Conservation (phyloP, 2,797 vertebrate species). For the Pogoniulus pusillus region DNA sequence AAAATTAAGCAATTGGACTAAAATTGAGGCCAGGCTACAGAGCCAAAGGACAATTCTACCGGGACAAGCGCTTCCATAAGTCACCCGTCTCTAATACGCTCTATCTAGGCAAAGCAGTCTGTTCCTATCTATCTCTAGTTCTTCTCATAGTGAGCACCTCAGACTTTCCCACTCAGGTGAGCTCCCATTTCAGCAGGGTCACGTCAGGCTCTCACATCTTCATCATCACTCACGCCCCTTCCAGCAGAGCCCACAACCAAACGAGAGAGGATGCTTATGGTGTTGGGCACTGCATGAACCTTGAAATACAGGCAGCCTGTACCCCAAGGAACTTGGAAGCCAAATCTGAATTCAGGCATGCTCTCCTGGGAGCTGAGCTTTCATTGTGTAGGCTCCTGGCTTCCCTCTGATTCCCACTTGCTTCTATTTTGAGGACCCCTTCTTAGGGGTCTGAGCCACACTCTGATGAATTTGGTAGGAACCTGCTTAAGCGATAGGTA, state of each 20-base stretch:
- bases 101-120: conserved; percentile 9
- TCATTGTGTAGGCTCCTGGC: background rate
- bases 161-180: background rate
- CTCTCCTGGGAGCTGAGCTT: background rate
- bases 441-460: background rate
- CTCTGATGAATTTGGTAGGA: background rate
- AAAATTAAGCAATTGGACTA: conserved; percentile 76
- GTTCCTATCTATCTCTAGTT: background rate
- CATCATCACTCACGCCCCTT: background rate
- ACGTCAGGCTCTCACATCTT: background rate
- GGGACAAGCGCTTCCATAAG: conserved; percentile 36
- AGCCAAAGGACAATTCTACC: conserved; percentile 55
- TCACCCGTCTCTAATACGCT: conserved; percentile 15
- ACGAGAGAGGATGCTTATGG: background rate
- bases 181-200: background rate
- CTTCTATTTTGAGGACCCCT: background rate
- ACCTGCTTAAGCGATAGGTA: background rate
- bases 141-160: background rate
- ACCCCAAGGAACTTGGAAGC: background rate
- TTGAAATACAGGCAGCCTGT: background rate
- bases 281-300: background rate
- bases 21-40: conserved; percentile 62
- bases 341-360: background rate
- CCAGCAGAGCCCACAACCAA: background rate
- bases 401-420: background rate